Conservation (phyloP, 2,797 vertebrate species). For the Paedocypris micromegethes region DNA sequence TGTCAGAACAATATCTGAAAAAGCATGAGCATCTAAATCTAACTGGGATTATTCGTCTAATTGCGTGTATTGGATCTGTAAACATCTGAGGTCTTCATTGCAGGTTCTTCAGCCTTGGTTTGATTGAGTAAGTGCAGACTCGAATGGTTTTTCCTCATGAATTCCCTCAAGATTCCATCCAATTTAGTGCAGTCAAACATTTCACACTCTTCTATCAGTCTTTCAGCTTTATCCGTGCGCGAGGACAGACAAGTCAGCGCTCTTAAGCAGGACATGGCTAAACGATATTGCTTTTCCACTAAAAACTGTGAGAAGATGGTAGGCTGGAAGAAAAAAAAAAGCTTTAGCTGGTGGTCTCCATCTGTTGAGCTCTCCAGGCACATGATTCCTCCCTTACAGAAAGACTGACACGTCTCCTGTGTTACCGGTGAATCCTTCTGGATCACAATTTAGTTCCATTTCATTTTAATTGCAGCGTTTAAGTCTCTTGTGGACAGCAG, state of each 20-base stretch:
- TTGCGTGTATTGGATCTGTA: too few species aligned
- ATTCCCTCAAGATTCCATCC: conserved; percentile 18
- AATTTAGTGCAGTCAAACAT: conserved; percentile 33
- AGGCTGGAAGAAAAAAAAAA: too few species aligned
- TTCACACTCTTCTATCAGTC: conserved; percentile 10
- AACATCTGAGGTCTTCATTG: background rate
- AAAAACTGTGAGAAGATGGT: conserved; percentile 9
- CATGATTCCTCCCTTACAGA: too few species aligned
- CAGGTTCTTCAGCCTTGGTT: conserved; percentile 2
- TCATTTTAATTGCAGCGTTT: background rate
- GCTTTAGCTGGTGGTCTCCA: too few species aligned
- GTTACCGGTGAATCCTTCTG: too few species aligned
- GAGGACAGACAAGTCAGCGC: background rate
- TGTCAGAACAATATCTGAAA: too few species aligned
- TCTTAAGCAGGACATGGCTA: background rate
- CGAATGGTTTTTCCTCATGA: conserved; percentile 1
- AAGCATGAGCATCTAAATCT: too few species aligned
- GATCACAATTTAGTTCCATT: background rate
- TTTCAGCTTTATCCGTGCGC: background rate
- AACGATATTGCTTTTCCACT: background rate
- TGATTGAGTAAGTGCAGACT: conserved; percentile 31
- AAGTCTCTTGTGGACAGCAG: background rate
- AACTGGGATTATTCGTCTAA: too few species aligned
- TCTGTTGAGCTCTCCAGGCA: too few species aligned
- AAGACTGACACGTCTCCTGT: too few species aligned